These are phyloP conservation scores for Aphrophora alni DNA, from an alignment of 2,888 invertebrate species.

Conservation along the genomic window DNA sequence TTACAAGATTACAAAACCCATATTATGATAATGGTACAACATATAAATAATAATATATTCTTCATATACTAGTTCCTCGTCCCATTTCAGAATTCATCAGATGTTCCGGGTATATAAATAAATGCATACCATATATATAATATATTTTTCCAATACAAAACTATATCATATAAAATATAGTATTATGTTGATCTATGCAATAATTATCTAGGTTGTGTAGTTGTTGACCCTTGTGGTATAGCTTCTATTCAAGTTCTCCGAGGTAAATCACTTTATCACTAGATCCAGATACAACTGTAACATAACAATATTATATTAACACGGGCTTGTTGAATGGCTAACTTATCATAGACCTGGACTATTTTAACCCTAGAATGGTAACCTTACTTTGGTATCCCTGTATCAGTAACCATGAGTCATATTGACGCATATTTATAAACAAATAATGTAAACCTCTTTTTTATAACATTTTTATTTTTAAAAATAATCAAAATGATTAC, in stretches of 20 bases:
- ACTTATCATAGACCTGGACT: no score
- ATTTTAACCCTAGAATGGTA: no score
- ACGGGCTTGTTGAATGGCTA: no score
- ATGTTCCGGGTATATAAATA: neutral
- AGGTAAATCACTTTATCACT: conserved; percentile 96
- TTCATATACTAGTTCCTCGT: neutral
- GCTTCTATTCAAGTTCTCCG: conserved; percentile 86
- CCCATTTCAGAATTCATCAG: neutral
- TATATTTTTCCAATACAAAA: neutral
- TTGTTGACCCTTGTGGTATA: neutral
- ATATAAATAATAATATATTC: neutral
- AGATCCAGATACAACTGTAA: conserved; percentile 85
- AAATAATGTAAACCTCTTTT: no score
- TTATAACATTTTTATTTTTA: no score
- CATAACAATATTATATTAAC: conserved; percentile 41
- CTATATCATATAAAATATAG: neutral
- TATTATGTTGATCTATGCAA: neutral
- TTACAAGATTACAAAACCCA: neutral
- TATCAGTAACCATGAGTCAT: no score
- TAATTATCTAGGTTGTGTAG: neutral
- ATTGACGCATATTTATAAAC: no score
- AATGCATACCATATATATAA: neutral
- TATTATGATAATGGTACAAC: neutral
- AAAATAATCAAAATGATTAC: no score
- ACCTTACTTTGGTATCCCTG: no score